Conservation (phyloP, 1,140 invertebrate genomes). For the Xylocopa sonorina region DNA sequence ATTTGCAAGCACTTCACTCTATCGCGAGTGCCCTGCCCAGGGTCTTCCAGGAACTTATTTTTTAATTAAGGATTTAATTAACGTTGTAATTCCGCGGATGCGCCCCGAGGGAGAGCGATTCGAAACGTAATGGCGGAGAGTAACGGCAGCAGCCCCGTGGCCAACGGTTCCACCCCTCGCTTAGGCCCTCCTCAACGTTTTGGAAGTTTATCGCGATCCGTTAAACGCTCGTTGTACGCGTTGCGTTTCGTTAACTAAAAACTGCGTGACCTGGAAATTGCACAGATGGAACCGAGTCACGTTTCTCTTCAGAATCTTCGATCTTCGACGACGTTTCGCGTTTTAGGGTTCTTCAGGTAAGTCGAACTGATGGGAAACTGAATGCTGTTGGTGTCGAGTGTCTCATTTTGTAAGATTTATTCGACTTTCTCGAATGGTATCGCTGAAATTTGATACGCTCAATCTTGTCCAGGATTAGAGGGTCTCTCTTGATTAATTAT, state of each 20-base stretch:
- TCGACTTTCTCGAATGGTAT: too few relatives aligned
- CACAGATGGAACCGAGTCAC: slow-evolving; percentile 28
- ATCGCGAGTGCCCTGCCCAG: neutral
- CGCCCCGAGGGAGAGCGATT: neutral
- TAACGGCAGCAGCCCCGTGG: neutral
- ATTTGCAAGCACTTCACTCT: neutral
- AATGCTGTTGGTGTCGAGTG: too few relatives aligned
- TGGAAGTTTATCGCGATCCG: slow-evolving; percentile 27
- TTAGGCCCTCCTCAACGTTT: too few relatives aligned
- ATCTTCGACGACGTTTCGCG: too few relatives aligned
- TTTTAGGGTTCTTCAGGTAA: too few relatives aligned
- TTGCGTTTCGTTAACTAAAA: neutral
- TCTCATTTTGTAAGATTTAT: too few relatives aligned
- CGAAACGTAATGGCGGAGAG: neutral
- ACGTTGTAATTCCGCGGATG: neutral
- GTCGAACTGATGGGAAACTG: too few relatives aligned
- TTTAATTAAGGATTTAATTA: slow-evolving; percentile 33
- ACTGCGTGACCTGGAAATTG: slow-evolving; percentile 5
- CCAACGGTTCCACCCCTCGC: too few relatives aligned
- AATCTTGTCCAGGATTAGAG: too few relatives aligned
- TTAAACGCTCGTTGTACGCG: slow-evolving; percentile 14
- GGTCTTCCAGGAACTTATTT: neutral
- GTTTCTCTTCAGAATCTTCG: too few relatives aligned
- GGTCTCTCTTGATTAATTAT: too few relatives aligned
- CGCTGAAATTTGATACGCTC: too few relatives aligned